Conservation (phyloP, 2,888 invertebrate species). For the Podabrus alpinus region DNA sequence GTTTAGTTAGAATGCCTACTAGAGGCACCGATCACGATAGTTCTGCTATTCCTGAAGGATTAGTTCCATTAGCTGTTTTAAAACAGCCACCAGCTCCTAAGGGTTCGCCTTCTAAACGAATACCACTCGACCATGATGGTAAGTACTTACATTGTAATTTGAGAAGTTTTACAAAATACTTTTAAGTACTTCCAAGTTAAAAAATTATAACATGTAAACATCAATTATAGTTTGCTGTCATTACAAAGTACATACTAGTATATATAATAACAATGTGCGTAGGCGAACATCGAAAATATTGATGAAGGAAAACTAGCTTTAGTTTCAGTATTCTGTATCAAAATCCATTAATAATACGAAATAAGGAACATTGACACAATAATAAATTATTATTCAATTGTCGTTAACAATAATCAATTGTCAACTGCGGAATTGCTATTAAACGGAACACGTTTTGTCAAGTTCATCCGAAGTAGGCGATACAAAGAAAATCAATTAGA, state of each 20-base stretch:
- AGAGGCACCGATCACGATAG: conserved; percentile 54
- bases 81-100: conserved; percentile 72
- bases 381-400: not conserved
- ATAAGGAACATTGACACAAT: not conserved
- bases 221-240: not conserved
- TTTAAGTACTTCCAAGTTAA: too few species aligned
- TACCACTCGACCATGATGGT: conserved; percentile 48
- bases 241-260: not conserved
- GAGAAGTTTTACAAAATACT: too few species aligned
- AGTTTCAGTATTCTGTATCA: not conserved
- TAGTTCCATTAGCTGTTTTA: conserved; percentile 79
- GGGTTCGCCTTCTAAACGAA: conserved; percentile 61
- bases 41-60: conserved; percentile 68
- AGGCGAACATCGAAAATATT: not conserved
- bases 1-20: conserved; percentile 69
- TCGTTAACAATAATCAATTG: not conserved
- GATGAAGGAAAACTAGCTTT: not conserved
- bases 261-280: not conserved
- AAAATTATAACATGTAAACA: not conserved
- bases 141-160: conserved; percentile 30
- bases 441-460: not conserved
- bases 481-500: not conserved
- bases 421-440: not conserved
- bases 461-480: not conserved
- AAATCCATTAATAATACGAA: not conserved